Percentiles rank a stretch among this genome's conserved stretches.
Evolutionary conservation across 1,140 invertebrate species (phyloP).

Genomic region (Stratiolaelaps scimitus): DNA sequence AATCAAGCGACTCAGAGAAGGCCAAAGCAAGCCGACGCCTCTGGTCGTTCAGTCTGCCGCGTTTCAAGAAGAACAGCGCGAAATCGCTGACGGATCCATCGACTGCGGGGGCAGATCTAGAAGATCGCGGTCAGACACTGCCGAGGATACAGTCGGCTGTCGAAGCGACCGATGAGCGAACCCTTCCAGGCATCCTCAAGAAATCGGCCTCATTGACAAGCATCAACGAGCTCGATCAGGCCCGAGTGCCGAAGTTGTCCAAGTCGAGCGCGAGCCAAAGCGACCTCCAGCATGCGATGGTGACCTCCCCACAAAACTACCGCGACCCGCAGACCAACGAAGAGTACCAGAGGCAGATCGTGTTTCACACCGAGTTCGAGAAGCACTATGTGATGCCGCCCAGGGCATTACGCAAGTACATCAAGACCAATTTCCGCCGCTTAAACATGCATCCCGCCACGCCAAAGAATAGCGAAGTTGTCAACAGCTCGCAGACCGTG

Average conservation of each 20-base stretch:
- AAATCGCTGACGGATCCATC: constrained; percentile 9
- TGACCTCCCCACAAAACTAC: constrained; percentile 24
- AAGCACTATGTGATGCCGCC: constrained; percentile 25
- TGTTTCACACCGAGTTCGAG: constrained; percentile 25
- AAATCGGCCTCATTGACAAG: constrained; percentile 13
- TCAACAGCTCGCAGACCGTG: background rate
- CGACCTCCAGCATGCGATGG: constrained; percentile 21
- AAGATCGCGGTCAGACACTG: constrained; percentile 9
- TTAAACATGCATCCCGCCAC: background rate
- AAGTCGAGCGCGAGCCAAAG: constrained; percentile 10
- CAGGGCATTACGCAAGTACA: constrained; percentile 1
- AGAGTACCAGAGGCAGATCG: constrained; percentile 16
- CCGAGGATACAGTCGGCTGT: constrained; percentile 3
- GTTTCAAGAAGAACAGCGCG: constrained; percentile 22
- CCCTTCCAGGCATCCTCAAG: constrained; percentile 9
- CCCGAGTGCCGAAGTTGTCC: background rate
- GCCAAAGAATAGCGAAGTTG: background rate
- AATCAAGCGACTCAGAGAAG: constrained; percentile 11
- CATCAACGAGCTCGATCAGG: constrained; percentile 14
- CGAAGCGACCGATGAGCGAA: constrained; percentile 22
- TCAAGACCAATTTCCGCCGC: constrained; percentile 23
- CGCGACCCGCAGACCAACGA: constrained; percentile 24
- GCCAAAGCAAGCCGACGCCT: constrained; percentile 12
- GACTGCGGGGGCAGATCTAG: background rate
- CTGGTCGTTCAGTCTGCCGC: constrained; percentile 24